Evolutionary conservation across 1,140 invertebrate species (phyloP).

Genomic region (Eueides isabella): DNA sequence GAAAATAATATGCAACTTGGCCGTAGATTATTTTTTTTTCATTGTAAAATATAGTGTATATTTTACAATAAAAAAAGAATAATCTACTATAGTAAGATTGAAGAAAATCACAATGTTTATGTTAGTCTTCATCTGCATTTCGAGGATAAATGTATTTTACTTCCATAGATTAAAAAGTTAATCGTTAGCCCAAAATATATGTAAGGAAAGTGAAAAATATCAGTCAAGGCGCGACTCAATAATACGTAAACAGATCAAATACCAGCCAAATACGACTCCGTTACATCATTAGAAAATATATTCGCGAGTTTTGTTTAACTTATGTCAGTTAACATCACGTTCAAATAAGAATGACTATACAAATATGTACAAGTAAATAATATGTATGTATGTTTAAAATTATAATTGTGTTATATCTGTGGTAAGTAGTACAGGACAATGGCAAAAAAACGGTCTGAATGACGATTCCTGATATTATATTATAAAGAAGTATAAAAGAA

Average conservation of each 20-base stretch:
- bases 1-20: background rate
- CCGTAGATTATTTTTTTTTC: background rate
- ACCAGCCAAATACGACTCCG: background rate
- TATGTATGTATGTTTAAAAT: no score
- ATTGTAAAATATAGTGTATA: background rate
- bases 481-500: no score
- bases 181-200: background rate
- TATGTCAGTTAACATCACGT: background rate
- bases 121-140: no score
- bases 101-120: no score
- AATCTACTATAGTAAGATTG: no score
- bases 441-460: background rate
- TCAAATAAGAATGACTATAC: background rate
- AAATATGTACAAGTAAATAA: background rate
- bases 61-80: no score
- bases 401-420: background rate
- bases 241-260: background rate
- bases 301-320: background rate
- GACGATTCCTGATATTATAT: background rate
- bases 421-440: background rate
- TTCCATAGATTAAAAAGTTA: background rate
- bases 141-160: background rate
- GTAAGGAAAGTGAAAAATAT: background rate
- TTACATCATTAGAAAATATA: slow-evolving; percentile 9
- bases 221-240: background rate